A percentile compares a stretch with the other conserved stretches of the same genome.
phyloP scores from a whole-genome alignment of 2,888 invertebrate genomes.

The Nasonovia ribisnigri region DNA sequence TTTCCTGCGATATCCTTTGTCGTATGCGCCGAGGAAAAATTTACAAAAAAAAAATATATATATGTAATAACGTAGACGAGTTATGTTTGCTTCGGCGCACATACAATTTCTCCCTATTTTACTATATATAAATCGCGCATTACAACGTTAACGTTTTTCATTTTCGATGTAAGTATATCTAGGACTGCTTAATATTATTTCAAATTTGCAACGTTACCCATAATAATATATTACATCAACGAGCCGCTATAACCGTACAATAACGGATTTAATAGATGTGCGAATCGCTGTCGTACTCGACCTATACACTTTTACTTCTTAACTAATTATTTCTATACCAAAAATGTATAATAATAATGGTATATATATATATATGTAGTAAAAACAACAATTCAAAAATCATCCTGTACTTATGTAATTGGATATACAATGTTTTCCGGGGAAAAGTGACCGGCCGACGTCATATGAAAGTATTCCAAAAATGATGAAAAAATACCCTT shows the following conservation, averaged over 20 bases:
- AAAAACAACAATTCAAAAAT: background rate
- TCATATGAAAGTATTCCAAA: too few species aligned
- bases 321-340: background rate
- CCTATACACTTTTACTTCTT: background rate
- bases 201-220: background rate
- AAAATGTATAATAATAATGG: background rate
- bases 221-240: background rate
- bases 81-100: background rate
- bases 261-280: background rate
- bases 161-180: background rate
- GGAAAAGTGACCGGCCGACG: too few species aligned
- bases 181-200: background rate
- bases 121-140: too few species aligned
- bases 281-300: background rate
- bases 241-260: background rate
- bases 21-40: background rate
- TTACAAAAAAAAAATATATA: background rate
- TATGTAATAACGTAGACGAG: background rate
- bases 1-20: background rate
- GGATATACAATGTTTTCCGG: too few species aligned
- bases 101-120: background rate
- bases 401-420: too few species aligned
- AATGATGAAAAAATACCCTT: too few species aligned
- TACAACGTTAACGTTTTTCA: background rate
- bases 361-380: background rate